Base-by-base conservation (phyloP, 2,113 vertebrate genomes). In the Phaethornis superciliosus region DNA sequence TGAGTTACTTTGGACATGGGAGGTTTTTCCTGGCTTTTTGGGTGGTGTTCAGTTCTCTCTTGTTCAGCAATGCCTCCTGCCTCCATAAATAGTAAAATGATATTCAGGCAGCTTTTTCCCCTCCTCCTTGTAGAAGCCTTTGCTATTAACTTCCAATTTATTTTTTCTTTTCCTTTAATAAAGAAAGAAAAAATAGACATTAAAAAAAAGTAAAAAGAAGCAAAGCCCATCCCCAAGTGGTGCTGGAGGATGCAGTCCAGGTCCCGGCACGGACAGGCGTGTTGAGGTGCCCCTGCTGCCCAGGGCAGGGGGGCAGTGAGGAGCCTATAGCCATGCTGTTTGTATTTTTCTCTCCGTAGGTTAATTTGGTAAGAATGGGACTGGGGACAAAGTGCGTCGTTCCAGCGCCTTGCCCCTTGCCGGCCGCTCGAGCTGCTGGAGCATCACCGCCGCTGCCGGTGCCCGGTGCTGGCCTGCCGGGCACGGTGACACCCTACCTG, bases 371-470 rank as follows among this genome's bases (percentile, higher is more conserved):
- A 86, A 97, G 96, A 96, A 95, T 55, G 62, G 96, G 92, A 96
- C 5, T 96, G 96, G 96, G 97, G 93, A 97, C 60, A 76, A 95
- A 97, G 78, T 97, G 98, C 92, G 87, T 98, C 88, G 87, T 97
- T 95, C 98, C 98, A 16, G 97, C 94, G 37, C 97, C 98, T 30
- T 97, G 98, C 94, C 98, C 98, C 70, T 13, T 97, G 95, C 97
- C 98, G 37, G 75, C 98, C 22, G 93, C 98, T 22, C 96, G 97
- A 93, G 95, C 97, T 87, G 95, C 97, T 6, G 97, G 97, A 96
- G 94, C 93, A 2, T 32, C 97, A 3, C 90, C 96, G 3, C 89
- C 96, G 83, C 70, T 97, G 83, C 96, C 97, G 96, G 30, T 96
- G 96, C 96, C 97, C 54, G 97, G 97, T 96, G 97, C 96, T 84